Base-by-base conservation (phyloP, 2,113 vertebrate genomes). In the Emydura subglobosa region DNA sequence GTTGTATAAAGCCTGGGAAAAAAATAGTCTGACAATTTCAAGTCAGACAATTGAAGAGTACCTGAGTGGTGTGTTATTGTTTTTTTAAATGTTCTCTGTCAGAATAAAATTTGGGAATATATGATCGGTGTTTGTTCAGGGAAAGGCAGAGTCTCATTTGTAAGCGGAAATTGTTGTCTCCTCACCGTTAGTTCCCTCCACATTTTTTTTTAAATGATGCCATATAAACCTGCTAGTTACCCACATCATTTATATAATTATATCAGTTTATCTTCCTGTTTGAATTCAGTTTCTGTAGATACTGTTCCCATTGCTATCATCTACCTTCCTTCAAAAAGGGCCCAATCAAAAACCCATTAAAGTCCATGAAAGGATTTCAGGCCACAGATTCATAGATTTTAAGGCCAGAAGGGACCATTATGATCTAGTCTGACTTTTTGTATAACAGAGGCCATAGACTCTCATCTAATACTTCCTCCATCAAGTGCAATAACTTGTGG, bases 101-200 rank as follows among this genome's bases (percentile, higher is more conserved):
- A 74, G n/a, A 72, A 72, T 42, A 7, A 22, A 72, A 19, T 72
- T 11, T 31, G 0, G 0, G 19, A 25, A 39, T 19, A 21, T 11
- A 54, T 39, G 42, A 68, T 24, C 16, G 82, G 2, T 16, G 2
- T 12, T 5, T 65, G 29, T 27, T 50, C 11, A 11, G 47, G 21
- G 1, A 53, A 34, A 78, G 27, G 47, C 44, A 50, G 4, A 68
- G 19, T 59, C 12, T 2, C 1, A 19, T 57, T 79, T 59, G 31
- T 44, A 65, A 42, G 53, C 50, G 27, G 59, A 13, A 39, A 10
- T 17, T 86, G 19, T 2, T 61, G 1, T 42, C 79, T 49, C 16
- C 1, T 81, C 49, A 54, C 47, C 79, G 44, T 22, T 34, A 72
- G 65, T n/a, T 16, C 31, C 34, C 61, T 72, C 6, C 8, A 10